Evolutionary conservation across 2,888 invertebrate species (phyloP).

Genomic region (Maniola hyperantus): DNA sequence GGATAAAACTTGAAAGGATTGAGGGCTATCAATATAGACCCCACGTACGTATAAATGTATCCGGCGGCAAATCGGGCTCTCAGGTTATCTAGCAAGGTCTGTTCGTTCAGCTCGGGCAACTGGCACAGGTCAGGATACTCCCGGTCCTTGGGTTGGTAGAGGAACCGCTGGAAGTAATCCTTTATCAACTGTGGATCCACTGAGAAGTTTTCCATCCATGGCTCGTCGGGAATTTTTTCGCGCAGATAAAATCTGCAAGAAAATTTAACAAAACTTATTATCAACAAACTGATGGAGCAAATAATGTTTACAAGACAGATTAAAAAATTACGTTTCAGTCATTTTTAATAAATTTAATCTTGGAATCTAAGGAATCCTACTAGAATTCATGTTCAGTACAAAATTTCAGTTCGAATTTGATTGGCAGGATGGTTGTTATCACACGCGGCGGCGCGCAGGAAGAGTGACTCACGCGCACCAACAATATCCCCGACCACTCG

Average conservation of each 20-base stretch:
- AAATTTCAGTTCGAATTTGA: constrained; percentile 69
- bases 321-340: constrained; percentile 68
- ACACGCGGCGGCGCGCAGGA: constrained; percentile 59
- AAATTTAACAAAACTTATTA: constrained; percentile 32
- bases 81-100: constrained; percentile 95
- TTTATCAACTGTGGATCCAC: constrained; percentile 96
- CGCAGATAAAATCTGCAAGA: constrained; percentile 90
- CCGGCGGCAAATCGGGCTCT: constrained; percentile 93
- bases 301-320: constrained; percentile 22
- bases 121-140: constrained; percentile 98
- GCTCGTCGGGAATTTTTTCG: constrained; percentile 91
- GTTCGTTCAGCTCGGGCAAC: constrained; percentile 96
- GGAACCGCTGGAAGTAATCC: constrained; percentile 94
- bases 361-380: constrained; percentile 48
- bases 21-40: constrained; percentile 96
- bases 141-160: constrained; percentile 95
- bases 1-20: constrained; percentile 98
- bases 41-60: constrained; percentile 98
- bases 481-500: constrained; percentile 71
- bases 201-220: constrained; percentile 94
- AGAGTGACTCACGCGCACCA: constrained; percentile 70
- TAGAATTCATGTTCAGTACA: constrained; percentile 60
- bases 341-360: constrained; percentile 42
- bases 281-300: constrained; percentile 14
- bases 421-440: constrained; percentile 81